These are phyloP conservation scores for Lytechinus pictus DNA, from an alignment of 35 echinoderm and acorn worm genomes.

Conservation along the genomic window DNA sequence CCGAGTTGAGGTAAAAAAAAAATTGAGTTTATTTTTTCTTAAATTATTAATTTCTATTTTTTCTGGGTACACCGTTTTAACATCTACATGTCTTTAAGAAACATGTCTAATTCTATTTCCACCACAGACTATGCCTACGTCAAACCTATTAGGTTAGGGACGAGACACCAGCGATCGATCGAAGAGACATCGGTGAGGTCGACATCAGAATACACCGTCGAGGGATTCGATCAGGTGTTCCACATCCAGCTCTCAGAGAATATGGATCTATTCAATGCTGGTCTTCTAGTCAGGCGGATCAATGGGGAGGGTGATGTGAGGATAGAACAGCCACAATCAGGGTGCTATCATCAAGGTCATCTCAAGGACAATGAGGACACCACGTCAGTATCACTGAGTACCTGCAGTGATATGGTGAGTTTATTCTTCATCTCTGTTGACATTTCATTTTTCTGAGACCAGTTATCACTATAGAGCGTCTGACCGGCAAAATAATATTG, in stretches of 20 bases:
- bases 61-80: too few species aligned
- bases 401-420: slow-evolving; percentile 26
- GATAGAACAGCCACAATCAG: background rate
- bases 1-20: too few species aligned
- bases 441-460: too few species aligned
- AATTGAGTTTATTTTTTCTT: too few species aligned
- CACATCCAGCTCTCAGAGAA: background rate
- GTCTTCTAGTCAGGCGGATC: slow-evolving; percentile 24
- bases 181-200: background rate
- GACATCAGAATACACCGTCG: background rate
- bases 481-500: too few species aligned
- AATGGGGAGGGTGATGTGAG: background rate
- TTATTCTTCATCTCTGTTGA: too few species aligned
- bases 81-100: too few species aligned
- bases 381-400: slow-evolving; percentile 13
- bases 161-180: background rate
- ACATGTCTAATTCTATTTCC: too few species aligned
- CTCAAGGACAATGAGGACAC: background rate
- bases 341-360: slow-evolving; percentile 20
- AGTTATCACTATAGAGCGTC: too few species aligned
- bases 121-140: slow-evolving; percentile 14
- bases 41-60: too few species aligned
- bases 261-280: slow-evolving; percentile 13
- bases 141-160: background rate
- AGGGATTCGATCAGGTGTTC: slow-evolving; percentile 10